A percentile compares a stretch with the other conserved stretches of the same genome.
Evolutionary conservation across 2,888 invertebrate genomes (phyloP).

Genomic region (Augochlorella aurata): DNA sequence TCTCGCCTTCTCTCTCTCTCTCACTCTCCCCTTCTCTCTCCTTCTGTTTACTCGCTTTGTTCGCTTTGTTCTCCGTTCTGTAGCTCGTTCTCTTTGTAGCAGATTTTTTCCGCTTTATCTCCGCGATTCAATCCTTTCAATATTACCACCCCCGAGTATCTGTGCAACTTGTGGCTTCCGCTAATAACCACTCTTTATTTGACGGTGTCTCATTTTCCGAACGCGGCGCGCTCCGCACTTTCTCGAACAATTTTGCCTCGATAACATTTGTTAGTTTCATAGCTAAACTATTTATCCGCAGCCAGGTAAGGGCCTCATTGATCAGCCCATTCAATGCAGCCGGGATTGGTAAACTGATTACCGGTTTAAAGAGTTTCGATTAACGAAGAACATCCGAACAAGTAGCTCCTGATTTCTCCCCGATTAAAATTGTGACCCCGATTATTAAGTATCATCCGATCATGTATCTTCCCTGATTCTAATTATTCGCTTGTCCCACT

Average conservation of each 20-base stretch:
- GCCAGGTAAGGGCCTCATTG: background rate
- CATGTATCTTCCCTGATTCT: background rate
- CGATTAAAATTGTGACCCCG: background rate
- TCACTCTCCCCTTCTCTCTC: background rate
- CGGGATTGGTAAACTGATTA: background rate
- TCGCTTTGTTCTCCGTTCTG: background rate
- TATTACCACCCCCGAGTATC: background rate
- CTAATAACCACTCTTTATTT: background rate
- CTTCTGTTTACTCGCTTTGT: conserved; percentile 1
- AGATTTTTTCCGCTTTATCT: background rate
- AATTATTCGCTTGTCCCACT: background rate
- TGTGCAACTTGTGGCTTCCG: conserved; percentile 1
- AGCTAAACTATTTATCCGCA: background rate
- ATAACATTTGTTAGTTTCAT: background rate
- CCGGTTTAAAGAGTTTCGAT: background rate
- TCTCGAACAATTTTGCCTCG: background rate
- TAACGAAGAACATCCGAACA: background rate
- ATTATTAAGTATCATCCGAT: background rate
- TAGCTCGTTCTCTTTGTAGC: background rate
- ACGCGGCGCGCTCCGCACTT: background rate
- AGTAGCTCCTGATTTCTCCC: background rate
- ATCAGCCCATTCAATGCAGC: background rate
- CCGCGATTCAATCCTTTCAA: conserved; percentile 12
- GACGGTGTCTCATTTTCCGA: background rate
- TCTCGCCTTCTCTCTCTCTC: background rate